A percentile compares a stretch with the other conserved stretches of the same genome.
phyloP scores from a whole-genome alignment of 2,888 invertebrate species.

The Suillia variegata region DNA sequence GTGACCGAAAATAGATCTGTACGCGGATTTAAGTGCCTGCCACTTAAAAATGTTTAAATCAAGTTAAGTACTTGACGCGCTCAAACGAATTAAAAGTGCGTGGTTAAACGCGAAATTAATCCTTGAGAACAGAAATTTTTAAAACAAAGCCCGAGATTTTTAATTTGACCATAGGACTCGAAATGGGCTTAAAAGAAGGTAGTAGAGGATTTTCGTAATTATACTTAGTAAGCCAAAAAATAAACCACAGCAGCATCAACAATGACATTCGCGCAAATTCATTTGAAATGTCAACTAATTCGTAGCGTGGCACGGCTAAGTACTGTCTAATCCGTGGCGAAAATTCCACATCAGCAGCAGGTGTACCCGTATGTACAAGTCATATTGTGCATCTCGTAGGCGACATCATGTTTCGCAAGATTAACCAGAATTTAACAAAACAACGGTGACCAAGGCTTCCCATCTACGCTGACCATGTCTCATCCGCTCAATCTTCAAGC shows the following conservation, averaged over 20 bases:
- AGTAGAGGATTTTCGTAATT: too few relatives aligned
- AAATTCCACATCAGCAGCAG: slow-evolving; percentile 4
- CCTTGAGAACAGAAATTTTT: slow-evolving; percentile 17
- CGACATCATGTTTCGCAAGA: slow-evolving; percentile 15
- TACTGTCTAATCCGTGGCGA: neutral
- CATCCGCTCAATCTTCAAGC: slow-evolving; percentile 26
- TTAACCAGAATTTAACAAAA: slow-evolving; percentile 13
- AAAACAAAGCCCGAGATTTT: slow-evolving; percentile 24
- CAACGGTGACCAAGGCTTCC: neutral
- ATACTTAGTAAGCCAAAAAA: too few relatives aligned
- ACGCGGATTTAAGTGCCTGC: too few relatives aligned
- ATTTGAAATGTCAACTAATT: neutral
- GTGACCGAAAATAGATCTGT: too few relatives aligned
- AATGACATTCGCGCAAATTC: slow-evolving; percentile 50
- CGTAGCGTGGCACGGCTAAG: neutral
- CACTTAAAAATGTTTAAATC: too few relatives aligned
- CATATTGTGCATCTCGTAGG: neutral
- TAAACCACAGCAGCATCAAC: too few relatives aligned
- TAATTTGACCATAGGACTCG: slow-evolving; percentile 18
- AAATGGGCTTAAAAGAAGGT: too few relatives aligned
- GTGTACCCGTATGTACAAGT: slow-evolving; percentile 28
- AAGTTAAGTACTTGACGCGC: too few relatives aligned
- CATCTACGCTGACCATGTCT: slow-evolving; percentile 6
- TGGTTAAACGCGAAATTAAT: slow-evolving; percentile 31
- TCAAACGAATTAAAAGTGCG: too few relatives aligned